Percentiles rank a stretch among this genome's conserved stretches.
phyloP scores from a whole-genome alignment of 30 jellyfish, hydroid and myxozoan species.

The Aurelia coerulea region DNA sequence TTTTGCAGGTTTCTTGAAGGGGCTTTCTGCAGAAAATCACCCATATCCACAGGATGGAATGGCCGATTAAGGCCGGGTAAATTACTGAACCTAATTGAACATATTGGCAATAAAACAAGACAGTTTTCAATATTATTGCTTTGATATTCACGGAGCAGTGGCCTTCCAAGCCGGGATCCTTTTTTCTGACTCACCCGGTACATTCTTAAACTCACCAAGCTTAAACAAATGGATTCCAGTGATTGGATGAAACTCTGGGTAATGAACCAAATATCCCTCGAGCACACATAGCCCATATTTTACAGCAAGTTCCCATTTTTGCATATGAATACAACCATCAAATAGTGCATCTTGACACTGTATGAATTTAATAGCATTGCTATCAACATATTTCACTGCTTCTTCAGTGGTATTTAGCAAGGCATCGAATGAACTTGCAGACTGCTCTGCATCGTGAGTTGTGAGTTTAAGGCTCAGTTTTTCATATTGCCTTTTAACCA shows the following conservation, averaged over 20 bases:
- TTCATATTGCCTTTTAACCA: neutral
- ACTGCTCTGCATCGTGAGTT: neutral
- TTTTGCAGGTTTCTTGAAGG: too few species aligned
- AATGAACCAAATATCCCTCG: conserved; percentile 28
- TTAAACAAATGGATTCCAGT: conserved; percentile 81
- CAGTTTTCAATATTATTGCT: too few species aligned
- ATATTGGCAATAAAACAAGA: too few species aligned
- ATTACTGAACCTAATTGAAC: too few species aligned
- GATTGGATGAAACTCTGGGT: conserved; percentile 68
- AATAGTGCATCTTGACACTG: conserved; percentile 71
- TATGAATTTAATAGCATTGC: conserved; percentile 47
- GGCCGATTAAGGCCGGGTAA: too few species aligned
- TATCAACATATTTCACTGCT: conserved; percentile 50
- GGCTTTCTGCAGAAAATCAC: too few species aligned
- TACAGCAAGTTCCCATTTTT: conserved; percentile 71
- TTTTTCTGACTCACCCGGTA: too few species aligned
- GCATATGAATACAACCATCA: conserved; percentile 68
- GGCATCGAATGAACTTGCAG: conserved; percentile 20
- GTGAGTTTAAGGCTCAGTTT: neutral
- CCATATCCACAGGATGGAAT: too few species aligned
- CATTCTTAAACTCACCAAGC: conserved; percentile 60
- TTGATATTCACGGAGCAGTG: too few species aligned
- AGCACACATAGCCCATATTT: conserved; percentile 60
- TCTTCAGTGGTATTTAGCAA: conserved; percentile 17
- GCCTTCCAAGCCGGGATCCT: too few species aligned